Conservation (phyloP, 2,797 vertebrate genomes). For the Sebastes diaconus region DNA sequence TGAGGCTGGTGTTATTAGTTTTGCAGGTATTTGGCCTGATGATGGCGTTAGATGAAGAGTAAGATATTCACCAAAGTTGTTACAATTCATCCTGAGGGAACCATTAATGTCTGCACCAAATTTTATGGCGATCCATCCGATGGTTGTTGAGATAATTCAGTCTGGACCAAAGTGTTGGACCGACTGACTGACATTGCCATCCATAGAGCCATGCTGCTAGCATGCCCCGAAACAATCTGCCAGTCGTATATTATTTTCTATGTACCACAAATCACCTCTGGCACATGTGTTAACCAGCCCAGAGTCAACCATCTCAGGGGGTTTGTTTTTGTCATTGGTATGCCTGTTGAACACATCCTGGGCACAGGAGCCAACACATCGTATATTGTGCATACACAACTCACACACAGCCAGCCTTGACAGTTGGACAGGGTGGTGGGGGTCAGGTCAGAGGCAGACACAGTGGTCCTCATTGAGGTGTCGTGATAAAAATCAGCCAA, state of each 20-base stretch:
- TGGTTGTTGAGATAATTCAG: background rate
- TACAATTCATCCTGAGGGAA: background rate
- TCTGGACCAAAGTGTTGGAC: background rate
- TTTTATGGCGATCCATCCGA: rapidly evolving
- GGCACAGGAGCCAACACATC: constrained; percentile 3
- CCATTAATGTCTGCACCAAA: background rate
- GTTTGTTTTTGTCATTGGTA: constrained; percentile 14
- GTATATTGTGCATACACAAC: background rate
- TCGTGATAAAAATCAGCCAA: constrained; percentile 61
- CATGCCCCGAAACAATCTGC: background rate
- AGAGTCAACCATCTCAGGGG: background rate
- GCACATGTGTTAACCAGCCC: background rate
- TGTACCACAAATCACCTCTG: background rate
- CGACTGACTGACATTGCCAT: background rate
- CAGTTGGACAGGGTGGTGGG: constrained; percentile 3
- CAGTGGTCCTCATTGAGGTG: constrained; percentile 55
- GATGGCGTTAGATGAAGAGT: background rate
- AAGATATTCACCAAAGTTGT: background rate
- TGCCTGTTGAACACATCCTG: constrained; percentile 42
- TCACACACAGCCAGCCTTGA: background rate
- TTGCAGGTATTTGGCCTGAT: background rate
- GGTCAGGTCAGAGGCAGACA: constrained; percentile 27
- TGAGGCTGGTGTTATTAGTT: background rate
- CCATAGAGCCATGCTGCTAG: background rate
- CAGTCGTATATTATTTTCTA: background rate